Evolutionary conservation across 2,888 invertebrate genomes (phyloP).

Genomic region (Melikaiella ostensackeni): DNA sequence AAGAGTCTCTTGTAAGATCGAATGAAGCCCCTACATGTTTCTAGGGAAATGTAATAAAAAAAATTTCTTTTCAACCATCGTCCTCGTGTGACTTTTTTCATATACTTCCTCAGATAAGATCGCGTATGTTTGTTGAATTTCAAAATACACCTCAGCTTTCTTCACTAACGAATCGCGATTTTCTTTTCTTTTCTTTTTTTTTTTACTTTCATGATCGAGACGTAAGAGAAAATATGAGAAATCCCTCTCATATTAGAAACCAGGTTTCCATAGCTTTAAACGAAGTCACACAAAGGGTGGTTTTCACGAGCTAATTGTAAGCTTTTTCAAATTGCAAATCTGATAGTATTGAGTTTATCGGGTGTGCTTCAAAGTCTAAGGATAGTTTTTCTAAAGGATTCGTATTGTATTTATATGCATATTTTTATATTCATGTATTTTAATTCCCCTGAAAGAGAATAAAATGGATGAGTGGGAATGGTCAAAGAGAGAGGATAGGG

Average conservation of each 20-base stretch:
- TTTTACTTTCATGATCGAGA: neutral
- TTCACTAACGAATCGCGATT: neutral
- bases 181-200: neutral
- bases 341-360: neutral
- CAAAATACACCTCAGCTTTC: neutral
- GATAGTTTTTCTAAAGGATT: neutral
- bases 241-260: neutral
- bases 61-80: neutral
- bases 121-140: neutral
- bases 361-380: neutral
- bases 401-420: neutral
- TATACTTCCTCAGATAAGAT: neutral
- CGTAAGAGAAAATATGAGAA: neutral
- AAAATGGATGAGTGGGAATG: no score
- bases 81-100: neutral
- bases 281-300: neutral
- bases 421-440: neutral
- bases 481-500: no score
- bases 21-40: neutral
- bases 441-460: no score
- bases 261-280: neutral
- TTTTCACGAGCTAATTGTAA: neutral
- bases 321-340: neutral
- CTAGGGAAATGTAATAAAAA: neutral
- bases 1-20: neutral